Conservation (phyloP, 2,888 invertebrate genomes). For the Caradrina clavipalpis region DNA sequence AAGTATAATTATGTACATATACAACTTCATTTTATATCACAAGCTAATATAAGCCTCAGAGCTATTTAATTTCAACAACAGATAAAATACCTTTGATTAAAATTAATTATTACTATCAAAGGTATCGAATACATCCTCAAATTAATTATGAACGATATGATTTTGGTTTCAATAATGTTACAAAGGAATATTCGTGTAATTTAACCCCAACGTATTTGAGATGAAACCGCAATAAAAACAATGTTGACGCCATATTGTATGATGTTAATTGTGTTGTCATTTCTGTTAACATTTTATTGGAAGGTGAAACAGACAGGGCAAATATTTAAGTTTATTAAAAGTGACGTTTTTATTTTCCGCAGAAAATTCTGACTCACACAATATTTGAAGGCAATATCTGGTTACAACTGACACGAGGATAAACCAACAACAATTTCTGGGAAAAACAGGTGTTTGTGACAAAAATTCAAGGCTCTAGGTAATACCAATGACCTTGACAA, state of each 20-base stretch:
- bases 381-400: slow-evolving; percentile 23
- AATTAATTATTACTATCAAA: slow-evolving; percentile 43
- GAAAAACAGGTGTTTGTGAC: background rate
- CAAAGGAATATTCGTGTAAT: slow-evolving; percentile 9
- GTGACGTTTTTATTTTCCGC: slow-evolving; percentile 24
- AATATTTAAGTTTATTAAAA: slow-evolving; percentile 11
- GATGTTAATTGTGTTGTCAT: slow-evolving; percentile 13
- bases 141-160: slow-evolving; percentile 37
- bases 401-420: slow-evolving; percentile 13
- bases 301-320: background rate
- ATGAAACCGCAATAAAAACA: background rate
- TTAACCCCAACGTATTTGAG: slow-evolving; percentile 1
- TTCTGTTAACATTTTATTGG: background rate
- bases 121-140: slow-evolving; percentile 22
- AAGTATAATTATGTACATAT: no score
- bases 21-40: background rate
- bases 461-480: no score
- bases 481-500: no score
- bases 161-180: slow-evolving; percentile 5
- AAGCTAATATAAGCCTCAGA: slow-evolving; percentile 7
- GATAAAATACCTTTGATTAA: slow-evolving; percentile 39
- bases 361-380: background rate
- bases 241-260: background rate
- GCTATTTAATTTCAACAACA: slow-evolving; percentile 13
- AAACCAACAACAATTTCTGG: background rate